These are phyloP conservation scores for Antheraea mylitta DNA, from an alignment of 1,140 invertebrate species.

Conservation along the genomic window DNA sequence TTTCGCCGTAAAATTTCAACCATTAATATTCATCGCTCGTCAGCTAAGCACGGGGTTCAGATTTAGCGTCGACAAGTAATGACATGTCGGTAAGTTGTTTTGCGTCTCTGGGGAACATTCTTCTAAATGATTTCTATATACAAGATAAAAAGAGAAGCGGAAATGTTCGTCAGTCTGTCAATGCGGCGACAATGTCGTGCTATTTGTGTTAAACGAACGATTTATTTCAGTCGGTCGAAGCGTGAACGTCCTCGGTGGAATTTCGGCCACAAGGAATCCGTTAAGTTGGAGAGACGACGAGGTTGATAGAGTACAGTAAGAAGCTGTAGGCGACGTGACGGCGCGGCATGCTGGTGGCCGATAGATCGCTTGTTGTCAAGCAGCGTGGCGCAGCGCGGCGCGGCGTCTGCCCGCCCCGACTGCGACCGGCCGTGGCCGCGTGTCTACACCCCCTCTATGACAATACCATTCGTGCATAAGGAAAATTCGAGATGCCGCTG, in stretches of 20 bases:
- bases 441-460: constrained; percentile 45
- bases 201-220: constrained; percentile 75
- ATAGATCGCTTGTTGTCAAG: constrained; percentile 51
- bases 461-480: constrained; percentile 54
- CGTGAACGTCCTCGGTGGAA: constrained; percentile 74
- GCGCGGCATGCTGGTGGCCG: constrained; percentile 28
- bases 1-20: background rate
- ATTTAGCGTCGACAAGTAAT: background rate
- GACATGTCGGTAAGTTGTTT: constrained; percentile 45
- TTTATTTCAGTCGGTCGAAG: constrained; percentile 74
- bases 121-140: constrained; percentile 39
- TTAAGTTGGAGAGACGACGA: constrained; percentile 57
- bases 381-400: constrained; percentile 31
- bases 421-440: constrained; percentile 14
- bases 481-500: constrained; percentile 74
- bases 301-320: constrained; percentile 22
- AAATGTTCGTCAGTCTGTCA: constrained; percentile 68
- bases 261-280: constrained; percentile 73
- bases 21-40: background rate
- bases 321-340: constrained; percentile 12
- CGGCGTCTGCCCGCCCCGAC: constrained; percentile 28
- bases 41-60: background rate
- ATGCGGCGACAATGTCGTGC: constrained; percentile 70
- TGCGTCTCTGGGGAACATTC: constrained; percentile 60
- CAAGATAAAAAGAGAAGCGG: constrained; percentile 67